Evolutionary conservation across 1,140 invertebrate species (phyloP).

Genomic region (Eubasilissa regina): DNA sequence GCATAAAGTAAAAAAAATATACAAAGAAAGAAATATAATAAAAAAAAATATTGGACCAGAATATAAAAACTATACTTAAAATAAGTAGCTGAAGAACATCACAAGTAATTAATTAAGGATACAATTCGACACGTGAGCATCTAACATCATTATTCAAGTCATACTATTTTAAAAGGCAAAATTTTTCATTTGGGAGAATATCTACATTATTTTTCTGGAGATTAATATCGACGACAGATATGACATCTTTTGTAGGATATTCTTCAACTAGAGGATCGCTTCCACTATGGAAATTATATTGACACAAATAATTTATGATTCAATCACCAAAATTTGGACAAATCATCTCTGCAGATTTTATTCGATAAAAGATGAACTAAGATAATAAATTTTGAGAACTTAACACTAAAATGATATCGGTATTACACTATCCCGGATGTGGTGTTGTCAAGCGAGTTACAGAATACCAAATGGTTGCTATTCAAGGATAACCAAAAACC

Average conservation of each 20-base stretch:
- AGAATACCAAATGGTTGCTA: conserved; percentile 5
- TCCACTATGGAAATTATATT: no score
- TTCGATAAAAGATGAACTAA: conserved; percentile 14
- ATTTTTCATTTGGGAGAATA: no score
- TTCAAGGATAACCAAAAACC: conserved; percentile 26
- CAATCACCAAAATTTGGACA: conserved; percentile 23
- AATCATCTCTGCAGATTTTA: conserved; percentile 8
- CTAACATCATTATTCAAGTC: background rate
- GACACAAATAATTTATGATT: background rate
- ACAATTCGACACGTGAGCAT: background rate
- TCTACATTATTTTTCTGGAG: no score
- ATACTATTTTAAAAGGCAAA: background rate
- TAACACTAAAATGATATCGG: conserved; percentile 19
- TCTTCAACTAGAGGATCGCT: background rate
- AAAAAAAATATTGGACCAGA: background rate
- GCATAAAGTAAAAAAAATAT: conserved; percentile 7
- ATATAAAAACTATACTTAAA: conserved; percentile 28
- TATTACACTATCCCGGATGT: conserved; percentile 34
- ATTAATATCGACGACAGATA: background rate
- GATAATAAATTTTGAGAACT: conserved; percentile 23
- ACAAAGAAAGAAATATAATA: conserved; percentile 3
- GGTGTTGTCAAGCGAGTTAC: background rate
- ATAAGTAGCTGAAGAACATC: conserved; percentile 23
- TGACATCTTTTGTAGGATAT: background rate
- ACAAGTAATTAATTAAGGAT: background rate